A percentile compares a stretch with the other conserved stretches of the same genome.
These are phyloP conservation scores for Eupeodes luniger DNA, from an alignment of 2,888 invertebrate species.

Conservation along the genomic window DNA sequence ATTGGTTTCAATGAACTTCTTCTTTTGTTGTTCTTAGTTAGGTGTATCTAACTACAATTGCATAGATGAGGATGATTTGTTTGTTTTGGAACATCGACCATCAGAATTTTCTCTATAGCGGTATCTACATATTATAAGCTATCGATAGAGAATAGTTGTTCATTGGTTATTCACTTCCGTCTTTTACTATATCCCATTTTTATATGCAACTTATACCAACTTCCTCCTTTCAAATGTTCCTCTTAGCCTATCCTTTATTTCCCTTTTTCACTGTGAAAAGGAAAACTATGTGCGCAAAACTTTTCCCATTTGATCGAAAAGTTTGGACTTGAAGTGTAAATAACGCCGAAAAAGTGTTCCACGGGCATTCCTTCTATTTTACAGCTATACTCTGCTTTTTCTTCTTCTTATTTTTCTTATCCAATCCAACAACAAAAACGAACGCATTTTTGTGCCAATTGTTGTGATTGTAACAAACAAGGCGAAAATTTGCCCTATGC, in stretches of 20 bases:
- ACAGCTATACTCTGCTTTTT: not conserved
- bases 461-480: constrained; percentile 60
- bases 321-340: constrained; percentile 72
- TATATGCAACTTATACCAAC: not conserved
- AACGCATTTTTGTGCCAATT: not conserved
- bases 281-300: constrained; percentile 56
- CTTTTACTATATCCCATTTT: not conserved
- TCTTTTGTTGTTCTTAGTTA: constrained; percentile 57
- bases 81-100: constrained; percentile 64
- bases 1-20: constrained; percentile 50
- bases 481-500: constrained; percentile 14
- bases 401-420: not conserved
- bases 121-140: constrained; percentile 42
- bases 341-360: constrained; percentile 47
- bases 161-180: constrained; percentile 44
- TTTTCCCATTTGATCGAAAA: constrained; percentile 75
- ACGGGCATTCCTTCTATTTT: constrained; percentile 23
- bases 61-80: constrained; percentile 67
- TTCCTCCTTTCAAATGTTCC: not conserved
- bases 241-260: not conserved
- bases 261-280: constrained; percentile 21
- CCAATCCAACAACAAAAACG: not conserved
- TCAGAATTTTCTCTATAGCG: constrained; percentile 4
- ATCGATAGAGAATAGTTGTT: constrained; percentile 10
- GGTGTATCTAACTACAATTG: constrained; percentile 39